Evolutionary conservation across 92 coral and sea anemone species (phyloP), one percentile per base, ranked within the genome.

Genomic region (Porites evermanni): DNA sequence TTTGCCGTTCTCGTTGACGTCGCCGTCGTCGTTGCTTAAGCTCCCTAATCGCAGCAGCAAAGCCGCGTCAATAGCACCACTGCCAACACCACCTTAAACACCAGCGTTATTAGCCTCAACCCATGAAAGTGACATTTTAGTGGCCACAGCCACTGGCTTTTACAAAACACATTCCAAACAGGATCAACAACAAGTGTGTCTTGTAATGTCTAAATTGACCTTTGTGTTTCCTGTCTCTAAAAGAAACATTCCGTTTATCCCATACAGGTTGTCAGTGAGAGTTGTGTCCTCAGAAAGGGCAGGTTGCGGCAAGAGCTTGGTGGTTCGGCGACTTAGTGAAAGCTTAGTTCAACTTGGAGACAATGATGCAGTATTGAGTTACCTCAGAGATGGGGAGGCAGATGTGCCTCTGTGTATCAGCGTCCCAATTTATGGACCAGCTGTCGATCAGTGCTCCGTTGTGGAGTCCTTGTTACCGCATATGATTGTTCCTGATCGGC

Each of bases 281-380:
- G 86, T 92, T 23, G 76, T 96, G 32, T 73, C 86, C 44, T 96
- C 98, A 8, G 87, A 83, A 53, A 85, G 97, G 80, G 93, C 98
- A 56, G 98, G 98, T 51, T 79, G 92, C 75, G 98, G 98, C 16
- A 95, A 95, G 83, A 94, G 94, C 67, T 83, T 95, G 80, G 89
- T 88, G 8, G 92, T 95, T 12, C 78, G 87, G 61, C 85, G 94
- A 52, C 91, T 90, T 20, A 82, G 91, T 7, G 68, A 90, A 53
- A 65, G 71, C 59, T 65, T 95, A 70, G 80, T 83, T 18, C 51
- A 79, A 32, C 87, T 95, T 20, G 81, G 60, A 12, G 91, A 88
- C 82, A 96, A 96, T 86, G 86, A 83, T 53, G 78, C 56, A 20
- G 92, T 92, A 50, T 72, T 86, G 38, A 74, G 79, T 21, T 87